Percentiles rank a stretch among this genome's conserved stretches.
phyloP scores from a whole-genome alignment of 2,888 invertebrate species.

The Heliconius charithonia region DNA sequence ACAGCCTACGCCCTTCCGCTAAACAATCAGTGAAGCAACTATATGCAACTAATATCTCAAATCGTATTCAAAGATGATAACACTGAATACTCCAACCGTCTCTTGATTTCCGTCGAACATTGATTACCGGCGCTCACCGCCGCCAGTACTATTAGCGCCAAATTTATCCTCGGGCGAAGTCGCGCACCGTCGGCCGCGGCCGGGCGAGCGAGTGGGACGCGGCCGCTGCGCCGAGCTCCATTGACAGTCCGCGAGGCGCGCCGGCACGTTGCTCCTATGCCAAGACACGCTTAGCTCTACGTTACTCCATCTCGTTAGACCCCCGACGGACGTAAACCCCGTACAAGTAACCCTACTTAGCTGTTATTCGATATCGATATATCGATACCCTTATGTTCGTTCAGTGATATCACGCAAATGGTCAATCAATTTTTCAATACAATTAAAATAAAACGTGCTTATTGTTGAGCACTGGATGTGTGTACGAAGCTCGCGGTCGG shows the following conservation, averaged over 20 bases:
- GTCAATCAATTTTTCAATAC: slow-evolving; percentile 40
- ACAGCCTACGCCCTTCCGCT: neutral
- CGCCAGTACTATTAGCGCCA: slow-evolving; percentile 79
- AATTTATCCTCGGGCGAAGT: slow-evolving; percentile 80
- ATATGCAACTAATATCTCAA: slow-evolving; percentile 36
- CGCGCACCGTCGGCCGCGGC: slow-evolving; percentile 67
- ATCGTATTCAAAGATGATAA: slow-evolving; percentile 44
- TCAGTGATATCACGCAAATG: slow-evolving; percentile 44
- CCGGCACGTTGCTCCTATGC: slow-evolving; percentile 58
- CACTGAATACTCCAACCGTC: slow-evolving; percentile 57
- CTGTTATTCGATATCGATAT: slow-evolving; percentile 27
- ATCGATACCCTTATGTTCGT: slow-evolving; percentile 28
- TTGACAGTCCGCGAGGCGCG: slow-evolving; percentile 56
- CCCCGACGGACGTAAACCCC: slow-evolving; percentile 60
- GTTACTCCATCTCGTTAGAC: slow-evolving; percentile 57
- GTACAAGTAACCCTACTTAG: slow-evolving; percentile 62
- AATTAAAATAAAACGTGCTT: slow-evolving; percentile 55
- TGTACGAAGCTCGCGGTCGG: slow-evolving; percentile 60
- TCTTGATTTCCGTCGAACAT: slow-evolving; percentile 76
- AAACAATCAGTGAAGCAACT: neutral
- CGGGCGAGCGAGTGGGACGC: slow-evolving; percentile 66
- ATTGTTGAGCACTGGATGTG: slow-evolving; percentile 58
- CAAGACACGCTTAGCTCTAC: slow-evolving; percentile 52
- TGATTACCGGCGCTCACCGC: slow-evolving; percentile 77
- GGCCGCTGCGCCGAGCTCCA: slow-evolving; percentile 46